These are phyloP conservation scores for Linhomoeus sp. DNA, from an alignment of 2,888 invertebrate genomes.

Conservation along the genomic window DNA sequence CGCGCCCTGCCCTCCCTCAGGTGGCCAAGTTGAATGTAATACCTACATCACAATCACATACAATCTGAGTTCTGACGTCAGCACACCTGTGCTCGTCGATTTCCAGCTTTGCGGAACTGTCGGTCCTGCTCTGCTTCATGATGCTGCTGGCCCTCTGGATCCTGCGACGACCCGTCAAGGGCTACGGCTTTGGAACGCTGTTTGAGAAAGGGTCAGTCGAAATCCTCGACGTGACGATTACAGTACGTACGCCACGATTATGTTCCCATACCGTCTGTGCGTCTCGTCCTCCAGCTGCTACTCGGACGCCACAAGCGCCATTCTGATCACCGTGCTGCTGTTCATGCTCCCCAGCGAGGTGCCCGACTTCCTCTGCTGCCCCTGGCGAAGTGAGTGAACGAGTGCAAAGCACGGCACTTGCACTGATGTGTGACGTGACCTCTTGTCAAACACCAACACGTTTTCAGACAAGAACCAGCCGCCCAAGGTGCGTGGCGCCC, in stretches of 20 bases:
- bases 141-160: constrained; percentile 64
- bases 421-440: no score
- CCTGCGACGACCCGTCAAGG: constrained; percentile 66
- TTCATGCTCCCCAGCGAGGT: constrained; percentile 57
- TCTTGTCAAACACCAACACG: no score
- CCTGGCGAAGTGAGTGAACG: neutral
- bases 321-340: constrained; percentile 57
- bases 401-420: neutral
- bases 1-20: constrained; percentile 18
- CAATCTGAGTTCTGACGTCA: neutral
- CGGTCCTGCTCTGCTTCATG: constrained; percentile 39
- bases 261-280: neutral
- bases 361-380: constrained; percentile 28
- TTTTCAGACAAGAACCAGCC: neutral
- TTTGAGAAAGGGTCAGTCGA: constrained; percentile 20
- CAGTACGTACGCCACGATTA: no score
- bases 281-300: constrained; percentile 9
- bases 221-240: no score
- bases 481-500: constrained; percentile 33
- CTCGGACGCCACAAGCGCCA: constrained; percentile 40
- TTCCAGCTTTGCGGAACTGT: constrained; percentile 14
- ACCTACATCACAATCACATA: neutral
- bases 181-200: constrained; percentile 55
- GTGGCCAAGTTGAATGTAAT: constrained; percentile 5
- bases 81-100: no score